These are phyloP conservation scores for Oryzias celebensis DNA, from an alignment of 2,113 vertebrate species.

Conservation along the genomic window DNA sequence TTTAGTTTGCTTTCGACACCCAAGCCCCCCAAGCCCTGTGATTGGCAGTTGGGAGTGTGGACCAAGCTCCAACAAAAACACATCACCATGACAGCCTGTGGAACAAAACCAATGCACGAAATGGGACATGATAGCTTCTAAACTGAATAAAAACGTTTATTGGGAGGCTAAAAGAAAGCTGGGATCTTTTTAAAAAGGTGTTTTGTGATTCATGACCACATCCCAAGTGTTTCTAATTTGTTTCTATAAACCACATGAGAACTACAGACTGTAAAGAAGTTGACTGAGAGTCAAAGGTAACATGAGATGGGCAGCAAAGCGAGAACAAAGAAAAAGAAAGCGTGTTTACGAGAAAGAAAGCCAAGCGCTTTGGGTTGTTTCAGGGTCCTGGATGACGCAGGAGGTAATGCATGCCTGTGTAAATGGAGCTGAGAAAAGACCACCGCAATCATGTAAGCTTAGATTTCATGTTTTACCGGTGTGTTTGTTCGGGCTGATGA, in stretches of 20 bases:
- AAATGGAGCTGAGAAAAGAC: constrained; percentile 41
- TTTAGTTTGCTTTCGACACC: not conserved
- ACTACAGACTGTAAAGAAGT: not conserved
- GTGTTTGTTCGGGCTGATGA: constrained; percentile 25
- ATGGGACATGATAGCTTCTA: constrained; percentile 5
- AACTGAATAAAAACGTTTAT: not conserved
- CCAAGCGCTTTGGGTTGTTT: constrained; percentile 23
- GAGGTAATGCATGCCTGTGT: constrained; percentile 1
- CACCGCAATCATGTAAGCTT: constrained; percentile 18
- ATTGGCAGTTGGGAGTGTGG: constrained; percentile 14
- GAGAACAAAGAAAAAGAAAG: constrained; percentile 7
- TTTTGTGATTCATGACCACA: constrained; percentile 6
- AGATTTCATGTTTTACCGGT: constrained; percentile 21
- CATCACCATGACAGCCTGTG: constrained; percentile 25
- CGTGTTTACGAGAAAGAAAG: not conserved
- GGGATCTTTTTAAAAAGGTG: constrained; percentile 13
- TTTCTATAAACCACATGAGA: not conserved
- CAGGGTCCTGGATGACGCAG: constrained; percentile 15
- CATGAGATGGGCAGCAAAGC: not conserved
- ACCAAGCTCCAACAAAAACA: constrained; percentile 35
- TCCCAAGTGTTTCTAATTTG: too few species aligned
- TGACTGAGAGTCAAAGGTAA: not conserved
- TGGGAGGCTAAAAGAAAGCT: not conserved
- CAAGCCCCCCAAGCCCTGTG: constrained; percentile 1
- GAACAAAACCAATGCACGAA: constrained; percentile 23